These are phyloP conservation scores for Thaumatotibia leucotreta DNA, from an alignment of 1,140 invertebrate species.

Conservation along the genomic window DNA sequence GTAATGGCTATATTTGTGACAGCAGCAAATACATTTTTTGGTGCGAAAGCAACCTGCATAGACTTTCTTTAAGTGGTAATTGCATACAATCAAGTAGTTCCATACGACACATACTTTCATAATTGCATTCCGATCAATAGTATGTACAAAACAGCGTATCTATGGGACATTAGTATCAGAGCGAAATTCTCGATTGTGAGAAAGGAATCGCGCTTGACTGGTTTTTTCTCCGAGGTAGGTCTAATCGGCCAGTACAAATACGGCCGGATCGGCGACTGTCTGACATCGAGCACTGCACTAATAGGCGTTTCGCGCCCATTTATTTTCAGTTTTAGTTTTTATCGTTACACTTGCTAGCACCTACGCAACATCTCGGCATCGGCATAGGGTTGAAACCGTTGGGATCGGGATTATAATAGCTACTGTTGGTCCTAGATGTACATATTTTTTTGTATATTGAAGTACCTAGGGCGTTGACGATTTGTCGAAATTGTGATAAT, in stretches of 20 bases:
- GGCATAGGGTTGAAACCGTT: slow-evolving; percentile 37
- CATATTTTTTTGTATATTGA: too few species aligned
- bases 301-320: slow-evolving; percentile 51
- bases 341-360: slow-evolving; percentile 47
- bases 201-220: background rate
- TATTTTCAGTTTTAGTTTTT: slow-evolving; percentile 63
- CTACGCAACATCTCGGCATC: slow-evolving; percentile 44
- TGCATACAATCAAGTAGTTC: background rate
- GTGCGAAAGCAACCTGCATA: too few species aligned
- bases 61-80: background rate
- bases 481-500: too few species aligned
- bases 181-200: slow-evolving; percentile 5
- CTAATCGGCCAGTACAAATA: slow-evolving; percentile 50
- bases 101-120: background rate
- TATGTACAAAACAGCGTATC: background rate
- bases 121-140: background rate
- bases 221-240: slow-evolving; percentile 29
- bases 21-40: background rate
- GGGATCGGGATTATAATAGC: too few species aligned
- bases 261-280: slow-evolving; percentile 40
- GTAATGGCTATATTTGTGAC: background rate
- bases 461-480: too few species aligned
- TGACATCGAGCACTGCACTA: slow-evolving; percentile 31
- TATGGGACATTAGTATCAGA: background rate
- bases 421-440: too few species aligned